Base-by-base conservation (phyloP, 2,888 invertebrate genomes). In the Lamellibrachia columna region DNA sequence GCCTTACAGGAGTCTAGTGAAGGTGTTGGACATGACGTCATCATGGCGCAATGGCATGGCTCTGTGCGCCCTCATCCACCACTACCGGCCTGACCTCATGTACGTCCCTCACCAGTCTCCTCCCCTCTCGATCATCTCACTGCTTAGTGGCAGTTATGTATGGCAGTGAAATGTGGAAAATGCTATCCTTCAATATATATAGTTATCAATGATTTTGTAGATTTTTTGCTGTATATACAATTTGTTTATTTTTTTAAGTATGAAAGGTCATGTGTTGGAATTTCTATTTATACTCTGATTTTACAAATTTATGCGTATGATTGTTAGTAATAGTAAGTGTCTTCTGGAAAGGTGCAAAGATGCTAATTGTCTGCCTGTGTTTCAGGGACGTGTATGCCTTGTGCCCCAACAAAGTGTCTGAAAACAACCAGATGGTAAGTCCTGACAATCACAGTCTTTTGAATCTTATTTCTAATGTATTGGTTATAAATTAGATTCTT, bases 11-110 rank as follows among this genome's bases (percentile, higher is more conserved):
- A 94, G 94, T 90, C 95, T 95, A 15, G 95, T 97, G 60, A 97
- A 97, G 93, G 97, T 98, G 91, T 97, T 97, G 91, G 97, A 98
- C 96, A 97, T 98, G 95, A 97, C 97, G n/a, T 97, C 97, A 0
- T 98, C 98, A 2, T 98, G 98, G 97, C 97, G 97, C 96, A 97
- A 97, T 95, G 97, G 98, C 93, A 95, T 98, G 95, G 97, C 97
- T 53, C 97, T 98, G 94, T 98, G 98, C 96, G 98, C 98, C 93
- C 97, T 98, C 94, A 97, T 98, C 94, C 97, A 97, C 95, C 98
- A 98, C 94, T 99, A 99, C 97, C 97, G 99, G 93, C 99, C 99
- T 3, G 98, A 99, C 97, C 97, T 99, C 90, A 94, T 96, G 96
- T 96, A 94, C 95, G 95, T 52, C 22, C 28, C 91, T 28, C n/a